Evolutionary conservation across 2,888 invertebrate genomes (phyloP).

Genomic region (Perizoma flavofasciatum): DNA sequence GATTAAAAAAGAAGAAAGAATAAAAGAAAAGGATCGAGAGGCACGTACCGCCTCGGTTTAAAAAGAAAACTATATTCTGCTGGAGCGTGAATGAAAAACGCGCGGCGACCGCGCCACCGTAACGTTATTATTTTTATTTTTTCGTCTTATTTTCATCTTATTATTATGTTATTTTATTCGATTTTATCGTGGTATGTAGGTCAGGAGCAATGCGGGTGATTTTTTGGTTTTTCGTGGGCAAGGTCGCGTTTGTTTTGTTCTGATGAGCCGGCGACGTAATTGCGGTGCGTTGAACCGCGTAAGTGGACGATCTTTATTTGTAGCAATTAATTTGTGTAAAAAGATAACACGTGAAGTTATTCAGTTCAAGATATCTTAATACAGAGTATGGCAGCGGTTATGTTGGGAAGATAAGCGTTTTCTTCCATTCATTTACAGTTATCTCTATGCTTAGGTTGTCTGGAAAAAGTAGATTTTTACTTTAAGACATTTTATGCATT

Average conservation of each 20-base stretch:
- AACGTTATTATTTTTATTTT: conserved; percentile 82
- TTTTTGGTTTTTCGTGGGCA: conserved; percentile 76
- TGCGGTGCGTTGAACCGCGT: conserved; percentile 51
- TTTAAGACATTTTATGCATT: too few relatives aligned
- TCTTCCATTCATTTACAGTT: too few relatives aligned
- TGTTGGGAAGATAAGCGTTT: too few relatives aligned
- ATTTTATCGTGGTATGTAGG: conserved; percentile 79
- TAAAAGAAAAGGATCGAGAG: conserved; percentile 66
- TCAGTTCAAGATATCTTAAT: too few relatives aligned
- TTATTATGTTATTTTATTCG: conserved; percentile 73
- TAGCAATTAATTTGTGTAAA: conserved; percentile 7
- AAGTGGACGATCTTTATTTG: conserved; percentile 1
- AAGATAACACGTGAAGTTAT: not conserved
- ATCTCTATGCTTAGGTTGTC: too few relatives aligned
- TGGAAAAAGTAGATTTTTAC: too few relatives aligned
- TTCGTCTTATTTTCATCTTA: conserved; percentile 75
- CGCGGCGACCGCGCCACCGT: conserved; percentile 64
- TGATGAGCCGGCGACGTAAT: conserved; percentile 32
- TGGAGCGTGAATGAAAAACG: conserved; percentile 82
- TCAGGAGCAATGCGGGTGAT: conserved; percentile 65
- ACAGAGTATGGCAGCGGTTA: too few relatives aligned
- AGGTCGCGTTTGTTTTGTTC: conserved; percentile 70
- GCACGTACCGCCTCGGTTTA: conserved; percentile 76
- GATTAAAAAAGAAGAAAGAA: conserved; percentile 77
- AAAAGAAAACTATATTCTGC: conserved; percentile 79